Conservation (phyloP, 2,888 invertebrate species). For the Trachelus troglodyta region DNA sequence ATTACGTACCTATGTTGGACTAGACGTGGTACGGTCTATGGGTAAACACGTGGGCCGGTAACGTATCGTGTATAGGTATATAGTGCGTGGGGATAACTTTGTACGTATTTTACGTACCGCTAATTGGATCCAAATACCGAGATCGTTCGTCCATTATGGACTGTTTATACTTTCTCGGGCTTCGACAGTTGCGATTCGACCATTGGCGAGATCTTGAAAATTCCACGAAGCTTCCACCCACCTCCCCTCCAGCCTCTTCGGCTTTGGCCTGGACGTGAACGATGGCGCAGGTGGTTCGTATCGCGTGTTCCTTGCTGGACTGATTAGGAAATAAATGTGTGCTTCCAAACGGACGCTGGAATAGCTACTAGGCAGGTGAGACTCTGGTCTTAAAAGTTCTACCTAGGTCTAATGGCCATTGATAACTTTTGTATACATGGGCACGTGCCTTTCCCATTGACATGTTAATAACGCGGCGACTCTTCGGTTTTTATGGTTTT, state of each 20-base stretch:
- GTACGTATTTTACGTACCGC: constrained; percentile 35
- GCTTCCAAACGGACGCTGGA: constrained; percentile 23
- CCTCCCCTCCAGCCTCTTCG: neutral
- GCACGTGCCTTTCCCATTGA: constrained; percentile 6
- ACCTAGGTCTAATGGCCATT: constrained; percentile 25
- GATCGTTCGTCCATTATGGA: constrained; percentile 20
- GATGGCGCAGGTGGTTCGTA: neutral
- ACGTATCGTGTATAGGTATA: neutral
- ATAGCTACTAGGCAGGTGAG: constrained; percentile 35
- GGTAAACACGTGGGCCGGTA: neutral
- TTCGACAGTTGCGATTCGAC: neutral
- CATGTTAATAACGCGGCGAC: constrained; percentile 12
- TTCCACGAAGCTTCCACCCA: neutral
- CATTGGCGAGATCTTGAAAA: neutral
- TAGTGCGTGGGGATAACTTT: neutral
- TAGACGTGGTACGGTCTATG: constrained; percentile 31
- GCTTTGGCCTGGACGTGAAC: neutral
- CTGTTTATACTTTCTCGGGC: neutral
- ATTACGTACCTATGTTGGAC: constrained; percentile 27
- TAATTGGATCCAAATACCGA: constrained; percentile 39
- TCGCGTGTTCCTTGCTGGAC: constrained; percentile 14
- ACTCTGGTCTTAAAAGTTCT: neutral
- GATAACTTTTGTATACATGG: constrained; percentile 18
- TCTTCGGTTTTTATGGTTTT: neutral
- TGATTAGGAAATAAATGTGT: constrained; percentile 40